Evolutionary conservation across 2,113 vertebrate species (phyloP).

Genomic region (Paramormyrops kingsleyae): DNA sequence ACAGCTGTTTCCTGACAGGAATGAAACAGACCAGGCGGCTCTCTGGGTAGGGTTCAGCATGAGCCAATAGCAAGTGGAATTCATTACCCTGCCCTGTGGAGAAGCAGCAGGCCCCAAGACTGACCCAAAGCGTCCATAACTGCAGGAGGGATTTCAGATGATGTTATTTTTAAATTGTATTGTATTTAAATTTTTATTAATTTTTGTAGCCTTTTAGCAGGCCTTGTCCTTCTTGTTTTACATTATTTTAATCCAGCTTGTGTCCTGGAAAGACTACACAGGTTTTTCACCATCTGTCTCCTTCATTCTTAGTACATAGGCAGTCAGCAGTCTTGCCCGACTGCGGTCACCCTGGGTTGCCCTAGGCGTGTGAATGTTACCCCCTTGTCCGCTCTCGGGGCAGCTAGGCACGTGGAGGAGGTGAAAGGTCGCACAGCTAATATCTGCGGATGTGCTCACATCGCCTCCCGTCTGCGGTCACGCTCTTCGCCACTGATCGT

Average conservation of each 20-base stretch:
- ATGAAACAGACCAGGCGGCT: conserved; percentile 75
- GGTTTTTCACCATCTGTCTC: neutral
- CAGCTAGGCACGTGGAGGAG: neutral
- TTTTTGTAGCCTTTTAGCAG: neutral
- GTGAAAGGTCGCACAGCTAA: neutral
- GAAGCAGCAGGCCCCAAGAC: neutral
- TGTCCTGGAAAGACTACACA: neutral
- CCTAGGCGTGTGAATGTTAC: neutral
- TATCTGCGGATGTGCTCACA: neutral
- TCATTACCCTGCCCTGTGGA: conserved; percentile 53
- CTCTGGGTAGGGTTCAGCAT: conserved; percentile 73
- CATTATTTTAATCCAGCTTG: neutral
- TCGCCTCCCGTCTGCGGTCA: neutral
- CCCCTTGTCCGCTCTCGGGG: neutral
- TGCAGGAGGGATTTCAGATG: neutral
- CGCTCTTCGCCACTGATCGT: neutral
- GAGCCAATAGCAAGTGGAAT: conserved; percentile 70
- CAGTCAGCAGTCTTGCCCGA: neutral
- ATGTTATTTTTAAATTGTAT: conserved; percentile 1
- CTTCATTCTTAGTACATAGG: neutral
- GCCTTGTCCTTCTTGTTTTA: neutral
- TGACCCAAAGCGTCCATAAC: neutral
- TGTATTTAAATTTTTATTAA: neutral
- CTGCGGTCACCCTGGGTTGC: neutral
- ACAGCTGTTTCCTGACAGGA: conserved; percentile 81